Evolutionary conservation across 1,140 invertebrate genomes (phyloP).

Genomic region (Bombus sibiricus): DNA sequence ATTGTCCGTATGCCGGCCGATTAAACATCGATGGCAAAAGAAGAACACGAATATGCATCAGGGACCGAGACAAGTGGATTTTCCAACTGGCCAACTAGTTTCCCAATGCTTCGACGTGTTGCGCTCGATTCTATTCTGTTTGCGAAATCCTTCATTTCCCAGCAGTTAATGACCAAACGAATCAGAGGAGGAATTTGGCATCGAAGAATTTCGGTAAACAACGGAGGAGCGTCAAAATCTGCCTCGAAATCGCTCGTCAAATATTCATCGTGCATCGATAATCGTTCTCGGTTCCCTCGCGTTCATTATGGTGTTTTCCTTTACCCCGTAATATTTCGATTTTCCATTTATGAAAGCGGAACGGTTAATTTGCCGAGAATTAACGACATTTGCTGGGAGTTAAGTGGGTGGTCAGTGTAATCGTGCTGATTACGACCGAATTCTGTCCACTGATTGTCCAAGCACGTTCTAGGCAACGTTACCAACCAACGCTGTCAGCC

Average conservation of each 20-base stretch:
- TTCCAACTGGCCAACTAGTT: no score
- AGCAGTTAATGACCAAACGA: neutral
- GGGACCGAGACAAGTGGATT: no score
- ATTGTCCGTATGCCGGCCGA: no score
- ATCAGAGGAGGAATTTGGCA: neutral
- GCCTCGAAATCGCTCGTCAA: constrained; percentile 40
- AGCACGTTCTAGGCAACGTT: constrained; percentile 55
- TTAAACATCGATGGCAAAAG: neutral
- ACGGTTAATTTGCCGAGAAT: constrained; percentile 59
- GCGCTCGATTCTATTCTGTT: constrained; percentile 3
- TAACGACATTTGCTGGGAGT: constrained; percentile 50
- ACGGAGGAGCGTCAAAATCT: constrained; percentile 3
- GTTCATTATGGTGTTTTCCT: neutral
- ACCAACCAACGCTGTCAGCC: neutral
- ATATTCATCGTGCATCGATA: constrained; percentile 37
- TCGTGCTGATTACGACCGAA: constrained; percentile 59
- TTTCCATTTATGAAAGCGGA: constrained; percentile 52
- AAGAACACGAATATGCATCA: neutral
- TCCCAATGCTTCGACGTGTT: no score
- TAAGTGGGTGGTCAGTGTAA: constrained; percentile 58
- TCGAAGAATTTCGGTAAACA: constrained; percentile 47
- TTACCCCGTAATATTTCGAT: constrained; percentile 17
- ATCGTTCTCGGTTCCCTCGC: constrained; percentile 35
- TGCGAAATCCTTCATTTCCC: constrained; percentile 41
- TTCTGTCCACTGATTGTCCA: constrained; percentile 56